Conservation (phyloP, 2,888 invertebrate genomes). For the Eustalomyia histrio region DNA sequence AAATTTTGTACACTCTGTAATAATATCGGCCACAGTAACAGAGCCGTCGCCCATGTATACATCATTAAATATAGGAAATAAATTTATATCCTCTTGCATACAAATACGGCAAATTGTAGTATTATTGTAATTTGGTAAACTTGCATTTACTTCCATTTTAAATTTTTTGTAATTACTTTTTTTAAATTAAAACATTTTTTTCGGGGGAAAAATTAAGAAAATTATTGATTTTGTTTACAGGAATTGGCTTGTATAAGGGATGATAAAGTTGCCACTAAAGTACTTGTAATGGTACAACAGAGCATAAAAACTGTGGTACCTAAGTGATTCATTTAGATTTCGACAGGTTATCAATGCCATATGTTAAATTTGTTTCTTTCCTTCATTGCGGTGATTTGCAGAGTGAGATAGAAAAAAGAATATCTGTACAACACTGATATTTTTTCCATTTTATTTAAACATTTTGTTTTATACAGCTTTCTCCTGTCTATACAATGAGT, state of each 20-base stretch:
- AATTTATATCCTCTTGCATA: constrained; percentile 70
- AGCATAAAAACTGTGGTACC: too few species aligned
- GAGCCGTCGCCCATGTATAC: constrained; percentile 69
- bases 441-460: too few species aligned
- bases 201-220: constrained; percentile 10
- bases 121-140: constrained; percentile 13
- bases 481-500: too few species aligned
- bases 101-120: constrained; percentile 75
- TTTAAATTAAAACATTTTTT: constrained; percentile 44
- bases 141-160: constrained; percentile 45
- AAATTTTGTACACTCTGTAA: constrained; percentile 75
- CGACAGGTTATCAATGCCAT: too few species aligned
- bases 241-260: constrained; percentile 1
- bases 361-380: too few species aligned
- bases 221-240: constrained; percentile 60
- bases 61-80: constrained; percentile 74
- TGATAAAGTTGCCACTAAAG: too few species aligned
- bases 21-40: constrained; percentile 73
- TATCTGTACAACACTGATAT: too few species aligned
- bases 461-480: too few species aligned
- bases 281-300: too few species aligned
- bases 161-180: neutral
- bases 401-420: too few species aligned
- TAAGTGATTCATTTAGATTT: too few species aligned
- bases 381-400: too few species aligned